Conservation (phyloP, 2,797 vertebrate genomes). For the Danio albolineatus region DNA sequence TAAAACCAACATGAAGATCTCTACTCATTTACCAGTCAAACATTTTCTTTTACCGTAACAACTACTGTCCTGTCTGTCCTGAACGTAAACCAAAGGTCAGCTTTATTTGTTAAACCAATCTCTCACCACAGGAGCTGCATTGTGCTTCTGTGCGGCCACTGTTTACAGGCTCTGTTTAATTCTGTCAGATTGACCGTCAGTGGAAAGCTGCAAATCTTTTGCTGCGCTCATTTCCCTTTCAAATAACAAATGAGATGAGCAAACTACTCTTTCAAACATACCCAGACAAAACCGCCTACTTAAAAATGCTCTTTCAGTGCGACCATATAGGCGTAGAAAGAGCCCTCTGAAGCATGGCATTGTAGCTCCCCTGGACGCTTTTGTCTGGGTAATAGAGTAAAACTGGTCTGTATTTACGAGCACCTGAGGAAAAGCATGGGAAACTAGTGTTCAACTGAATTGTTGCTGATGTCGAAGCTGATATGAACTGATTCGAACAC, state of each 20-base stretch:
- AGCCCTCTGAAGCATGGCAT: constrained; percentile 37
- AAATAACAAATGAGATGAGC: constrained; percentile 57
- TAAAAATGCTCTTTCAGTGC: constrained; percentile 55
- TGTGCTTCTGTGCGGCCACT: constrained; percentile 22
- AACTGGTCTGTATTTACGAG: constrained; percentile 3
- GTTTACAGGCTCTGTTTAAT: constrained; percentile 26
- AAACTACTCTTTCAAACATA: constrained; percentile 43
- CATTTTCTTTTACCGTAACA: background rate
- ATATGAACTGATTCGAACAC: constrained; percentile 5
- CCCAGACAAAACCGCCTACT: constrained; percentile 32
- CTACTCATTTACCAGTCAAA: no score
- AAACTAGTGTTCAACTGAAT: background rate
- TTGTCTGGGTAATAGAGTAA: constrained; percentile 9
- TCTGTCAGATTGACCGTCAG: constrained; percentile 11
- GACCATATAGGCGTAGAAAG: constrained; percentile 17
- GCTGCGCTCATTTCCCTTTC: constrained; percentile 58
- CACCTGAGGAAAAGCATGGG: constrained; percentile 30
- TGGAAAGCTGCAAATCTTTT: constrained; percentile 24
- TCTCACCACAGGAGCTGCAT: constrained; percentile 31
- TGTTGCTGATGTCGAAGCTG: background rate
- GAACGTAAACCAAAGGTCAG: constrained; percentile 31
- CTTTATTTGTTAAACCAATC: constrained; percentile 22
- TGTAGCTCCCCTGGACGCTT: constrained; percentile 5
- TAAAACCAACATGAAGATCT: no score
- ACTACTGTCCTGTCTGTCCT: background rate